phyloP scores from a whole-genome alignment of 2,888 invertebrate genomes.

The Oeneis ivallda region DNA sequence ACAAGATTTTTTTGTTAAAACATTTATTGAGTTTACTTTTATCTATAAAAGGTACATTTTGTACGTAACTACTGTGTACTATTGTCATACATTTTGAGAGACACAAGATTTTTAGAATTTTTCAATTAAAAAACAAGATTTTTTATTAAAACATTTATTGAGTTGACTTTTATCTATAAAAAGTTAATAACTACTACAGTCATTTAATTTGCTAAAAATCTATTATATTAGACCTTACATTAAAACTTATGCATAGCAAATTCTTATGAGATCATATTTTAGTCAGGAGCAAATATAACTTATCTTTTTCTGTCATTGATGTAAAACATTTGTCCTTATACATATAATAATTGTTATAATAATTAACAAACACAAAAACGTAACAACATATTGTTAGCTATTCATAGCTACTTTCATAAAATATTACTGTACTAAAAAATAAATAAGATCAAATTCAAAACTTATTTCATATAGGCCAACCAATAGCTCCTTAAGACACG shows the following conservation, averaged over 20 bases:
- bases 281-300: slow-evolving; percentile 1
- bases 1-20: neutral
- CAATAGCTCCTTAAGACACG: too few species aligned
- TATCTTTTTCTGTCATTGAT: neutral
- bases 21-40: slow-evolving; percentile 1
- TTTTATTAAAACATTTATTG: slow-evolving; percentile 8
- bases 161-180: neutral
- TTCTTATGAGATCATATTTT: slow-evolving; percentile 12
- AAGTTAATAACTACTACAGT: slow-evolving; percentile 1
- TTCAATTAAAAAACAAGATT: neutral
- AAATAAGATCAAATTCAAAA: too few species aligned
- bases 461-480: too few species aligned
- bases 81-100: too few species aligned
- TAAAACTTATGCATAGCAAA: neutral
- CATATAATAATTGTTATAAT: slow-evolving; percentile 2
- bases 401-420: neutral
- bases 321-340: neutral
- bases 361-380: neutral
- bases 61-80: too few species aligned
- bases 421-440: neutral
- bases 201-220: neutral
- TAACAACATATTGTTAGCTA: neutral
- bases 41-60: neutral
- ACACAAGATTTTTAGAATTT: neutral
- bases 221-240: neutral